Conservation (phyloP, 2,113 vertebrate genomes). For the Chloebia gouldiae region DNA sequence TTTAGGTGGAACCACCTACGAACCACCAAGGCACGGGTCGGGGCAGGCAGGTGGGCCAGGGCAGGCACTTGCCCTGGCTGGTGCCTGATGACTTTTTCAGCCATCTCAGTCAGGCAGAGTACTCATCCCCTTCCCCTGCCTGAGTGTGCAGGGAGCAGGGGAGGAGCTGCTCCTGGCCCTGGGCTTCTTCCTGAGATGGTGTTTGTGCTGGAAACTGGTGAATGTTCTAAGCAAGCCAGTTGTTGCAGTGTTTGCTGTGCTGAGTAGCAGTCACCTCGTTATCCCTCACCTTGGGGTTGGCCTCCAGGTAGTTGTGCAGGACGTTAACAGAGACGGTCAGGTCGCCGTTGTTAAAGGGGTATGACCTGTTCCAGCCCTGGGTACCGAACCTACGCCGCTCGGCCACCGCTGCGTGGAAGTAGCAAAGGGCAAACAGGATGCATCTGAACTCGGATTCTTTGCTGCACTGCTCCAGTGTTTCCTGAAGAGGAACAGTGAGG, state of each 20-base stretch:
- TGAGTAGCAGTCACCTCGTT: fast-evolving
- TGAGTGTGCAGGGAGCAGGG: fast-evolving
- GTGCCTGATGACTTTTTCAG: not conserved
- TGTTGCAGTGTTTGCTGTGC: fast-evolving
- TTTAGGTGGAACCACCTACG: not conserved
- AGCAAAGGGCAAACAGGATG: conserved; percentile 74
- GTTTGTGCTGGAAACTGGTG: not conserved
- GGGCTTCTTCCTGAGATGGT: fast-evolving
- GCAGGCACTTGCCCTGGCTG: not conserved
- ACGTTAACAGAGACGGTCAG: conserved; percentile 73
- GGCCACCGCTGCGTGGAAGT: conserved; percentile 74
- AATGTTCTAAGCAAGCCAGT: not conserved
- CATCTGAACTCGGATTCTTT: conserved; percentile 74
- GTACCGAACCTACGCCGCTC: conserved; percentile 77
- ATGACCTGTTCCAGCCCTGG: conserved; percentile 76
- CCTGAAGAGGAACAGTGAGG: not conserved
- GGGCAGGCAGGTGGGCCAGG: not conserved
- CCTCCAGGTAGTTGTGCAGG: conserved; percentile 78
- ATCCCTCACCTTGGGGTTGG: conserved; percentile 65
- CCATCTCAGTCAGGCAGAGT: fast-evolving
- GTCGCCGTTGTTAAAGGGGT: conserved; percentile 78
- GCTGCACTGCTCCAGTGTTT: conserved; percentile 76
- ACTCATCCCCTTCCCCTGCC: not conserved
- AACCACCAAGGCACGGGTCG: fast-evolving
- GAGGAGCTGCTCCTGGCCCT: not conserved